These are phyloP conservation scores for Pelodytes ibericus DNA, from an alignment of 2,797 vertebrate genomes.

Conservation along the genomic window DNA sequence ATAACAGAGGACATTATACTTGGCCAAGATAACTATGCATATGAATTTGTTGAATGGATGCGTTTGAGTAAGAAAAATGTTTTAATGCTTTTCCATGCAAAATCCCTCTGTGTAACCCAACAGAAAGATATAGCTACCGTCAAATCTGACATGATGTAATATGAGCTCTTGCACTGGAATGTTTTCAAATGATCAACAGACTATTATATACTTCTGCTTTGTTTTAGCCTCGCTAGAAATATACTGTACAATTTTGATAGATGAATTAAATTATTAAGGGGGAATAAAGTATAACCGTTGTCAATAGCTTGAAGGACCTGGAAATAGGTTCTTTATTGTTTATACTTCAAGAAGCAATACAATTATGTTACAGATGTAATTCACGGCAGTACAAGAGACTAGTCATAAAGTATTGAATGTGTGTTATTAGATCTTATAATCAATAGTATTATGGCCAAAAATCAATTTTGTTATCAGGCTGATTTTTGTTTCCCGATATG, in stretches of 20 bases:
- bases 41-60: conserved; percentile 14
- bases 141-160: conserved; percentile 19
- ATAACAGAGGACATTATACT: conserved; percentile 21
- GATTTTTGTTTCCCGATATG: conserved; percentile 4
- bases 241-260: conserved; percentile 16
- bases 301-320: conserved; percentile 1
- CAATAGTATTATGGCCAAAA: conserved; percentile 30
- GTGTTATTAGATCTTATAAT: conserved; percentile 33
- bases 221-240: neutral
- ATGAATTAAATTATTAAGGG: conserved; percentile 16
- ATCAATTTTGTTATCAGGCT: conserved; percentile 32
- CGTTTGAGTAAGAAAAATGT: conserved; percentile 20
- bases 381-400: neutral
- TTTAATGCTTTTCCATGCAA: neutral
- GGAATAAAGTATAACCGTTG: neutral
- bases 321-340: conserved; percentile 1
- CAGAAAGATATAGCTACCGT: neutral
- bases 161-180: neutral
- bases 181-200: neutral
- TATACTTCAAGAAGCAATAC: neutral
- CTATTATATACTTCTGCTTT: conserved; percentile 14
- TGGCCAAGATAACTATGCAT: conserved; percentile 18
- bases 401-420: conserved; percentile 31
- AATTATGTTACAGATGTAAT: neutral
- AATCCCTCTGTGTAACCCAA: neutral